Conservation (phyloP, 1,140 invertebrate genomes). For the Zophobas morio region DNA sequence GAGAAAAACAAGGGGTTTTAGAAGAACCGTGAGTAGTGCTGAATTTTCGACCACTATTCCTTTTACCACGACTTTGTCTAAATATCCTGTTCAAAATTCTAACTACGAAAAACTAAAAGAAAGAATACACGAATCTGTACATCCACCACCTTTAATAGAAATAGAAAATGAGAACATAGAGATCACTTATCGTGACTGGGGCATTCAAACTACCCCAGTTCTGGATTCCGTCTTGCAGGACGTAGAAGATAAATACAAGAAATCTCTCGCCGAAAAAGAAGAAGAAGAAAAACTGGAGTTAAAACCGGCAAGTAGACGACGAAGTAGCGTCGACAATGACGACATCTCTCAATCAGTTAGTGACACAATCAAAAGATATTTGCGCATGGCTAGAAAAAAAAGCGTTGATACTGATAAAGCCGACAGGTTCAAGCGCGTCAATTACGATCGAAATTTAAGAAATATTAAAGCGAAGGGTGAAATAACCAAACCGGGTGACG, state of each 20-base stretch:
- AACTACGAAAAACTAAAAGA: conserved; percentile 64
- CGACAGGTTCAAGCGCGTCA: conserved; percentile 88
- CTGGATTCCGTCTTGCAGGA: conserved; percentile 70
- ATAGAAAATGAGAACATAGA: conserved; percentile 75
- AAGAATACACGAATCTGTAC: conserved; percentile 53
- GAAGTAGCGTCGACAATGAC: conserved; percentile 84
- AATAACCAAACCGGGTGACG: conserved; percentile 80
- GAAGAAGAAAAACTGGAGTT: conserved; percentile 65
- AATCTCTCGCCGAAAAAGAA: conserved; percentile 63
- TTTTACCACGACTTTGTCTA: conserved; percentile 3
- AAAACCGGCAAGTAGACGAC: conserved; percentile 67
- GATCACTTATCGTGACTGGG: conserved; percentile 68
- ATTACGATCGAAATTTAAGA: conserved; percentile 87
- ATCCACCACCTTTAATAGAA: conserved; percentile 78
- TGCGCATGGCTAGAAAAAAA: conserved; percentile 88
- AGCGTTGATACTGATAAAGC: conserved; percentile 85
- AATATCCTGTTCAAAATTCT: conserved; percentile 60
- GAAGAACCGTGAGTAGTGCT: conserved; percentile 68
- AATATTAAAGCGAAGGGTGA: conserved; percentile 87
- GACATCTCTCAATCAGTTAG: conserved; percentile 88
- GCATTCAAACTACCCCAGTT: conserved; percentile 76
- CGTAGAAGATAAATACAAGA: conserved; percentile 69
- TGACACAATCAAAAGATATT: conserved; percentile 87
- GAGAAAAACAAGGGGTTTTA: conserved; percentile 78
- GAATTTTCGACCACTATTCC: conserved; percentile 50